These are phyloP conservation scores for Catotricha subobsoleta DNA, from an alignment of 2,888 invertebrate genomes.

Conservation along the genomic window DNA sequence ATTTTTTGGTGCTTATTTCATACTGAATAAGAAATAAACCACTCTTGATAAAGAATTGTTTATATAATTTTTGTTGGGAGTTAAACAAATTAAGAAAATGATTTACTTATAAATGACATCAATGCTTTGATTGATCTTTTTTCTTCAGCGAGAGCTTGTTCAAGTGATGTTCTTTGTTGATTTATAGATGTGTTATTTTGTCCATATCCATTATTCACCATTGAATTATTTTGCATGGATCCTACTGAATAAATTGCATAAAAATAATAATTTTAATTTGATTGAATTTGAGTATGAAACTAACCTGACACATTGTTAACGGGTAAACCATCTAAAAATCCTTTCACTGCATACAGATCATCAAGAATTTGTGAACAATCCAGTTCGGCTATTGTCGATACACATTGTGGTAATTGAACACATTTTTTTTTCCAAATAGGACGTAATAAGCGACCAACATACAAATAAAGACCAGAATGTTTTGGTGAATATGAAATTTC, in stretches of 20 bases:
- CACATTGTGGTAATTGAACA: slow-evolving; percentile 33
- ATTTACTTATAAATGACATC: slow-evolving; percentile 46
- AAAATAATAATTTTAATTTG: not conserved
- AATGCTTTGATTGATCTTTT: slow-evolving; percentile 60
- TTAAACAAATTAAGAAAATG: not conserved
- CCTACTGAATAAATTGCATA: not conserved
- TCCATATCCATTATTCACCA: not conserved
- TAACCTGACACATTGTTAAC: slow-evolving; percentile 23
- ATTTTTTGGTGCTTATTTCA: not conserved
- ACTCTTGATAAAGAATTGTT: not conserved
- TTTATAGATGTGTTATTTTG: not conserved
- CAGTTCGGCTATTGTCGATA: slow-evolving; percentile 45
- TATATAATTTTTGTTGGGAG: not conserved
- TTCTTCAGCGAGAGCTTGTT: slow-evolving; percentile 40
- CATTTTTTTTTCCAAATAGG: slow-evolving; percentile 76
- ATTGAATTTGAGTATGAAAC: not conserved
- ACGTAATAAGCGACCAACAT: slow-evolving; percentile 69
- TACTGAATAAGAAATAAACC: not conserved
- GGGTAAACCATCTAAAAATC: slow-evolving; percentile 55
- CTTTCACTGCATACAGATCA: slow-evolving; percentile 53
- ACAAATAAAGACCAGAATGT: slow-evolving; percentile 86
- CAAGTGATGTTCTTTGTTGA: slow-evolving; percentile 9
- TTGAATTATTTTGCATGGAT: not conserved
- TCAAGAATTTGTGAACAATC: slow-evolving; percentile 57
- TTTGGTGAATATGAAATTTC: slow-evolving; percentile 49